Evolutionary conservation across 2,797 vertebrate species (phyloP).

Genomic region (Tangara arthus): DNA sequence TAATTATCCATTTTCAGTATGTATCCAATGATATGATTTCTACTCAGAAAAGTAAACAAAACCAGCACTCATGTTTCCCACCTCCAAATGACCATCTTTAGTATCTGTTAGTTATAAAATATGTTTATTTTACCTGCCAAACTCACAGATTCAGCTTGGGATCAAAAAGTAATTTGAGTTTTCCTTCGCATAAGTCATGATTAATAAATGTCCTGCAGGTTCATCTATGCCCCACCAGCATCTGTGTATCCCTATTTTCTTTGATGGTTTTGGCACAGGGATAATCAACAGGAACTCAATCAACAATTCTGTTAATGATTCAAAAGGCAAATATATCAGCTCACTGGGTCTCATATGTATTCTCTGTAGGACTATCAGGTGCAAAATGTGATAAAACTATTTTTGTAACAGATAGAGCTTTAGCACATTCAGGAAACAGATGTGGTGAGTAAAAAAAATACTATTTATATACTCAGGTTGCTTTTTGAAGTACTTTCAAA

Average conservation of each 20-base stretch:
- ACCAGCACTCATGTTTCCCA: slow-evolving; percentile 16
- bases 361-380: slow-evolving; percentile 26
- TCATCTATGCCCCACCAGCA: slow-evolving; percentile 56
- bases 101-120: slow-evolving; percentile 43
- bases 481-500: not conserved
- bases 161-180: slow-evolving; percentile 64
- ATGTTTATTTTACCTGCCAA: slow-evolving; percentile 62
- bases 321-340: slow-evolving; percentile 64
- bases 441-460: not conserved
- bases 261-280: slow-evolving; percentile 62
- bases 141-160: slow-evolving; percentile 59
- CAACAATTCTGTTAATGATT: slow-evolving; percentile 67
- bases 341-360: not conserved
- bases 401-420: slow-evolving; percentile 14
- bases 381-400: not conserved
- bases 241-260: slow-evolving; percentile 62
- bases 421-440: slow-evolving; percentile 25
- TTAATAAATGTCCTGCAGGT: slow-evolving; percentile 60
- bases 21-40: slow-evolving; percentile 7
- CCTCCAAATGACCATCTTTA: slow-evolving; percentile 15
- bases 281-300: slow-evolving; percentile 61
- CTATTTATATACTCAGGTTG: not conserved
- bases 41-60: slow-evolving; percentile 35
- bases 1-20: not conserved
- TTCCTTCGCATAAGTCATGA: slow-evolving; percentile 57